Base-by-base conservation (phyloP, 2,888 invertebrate genomes). In the Volucella zonaria region DNA sequence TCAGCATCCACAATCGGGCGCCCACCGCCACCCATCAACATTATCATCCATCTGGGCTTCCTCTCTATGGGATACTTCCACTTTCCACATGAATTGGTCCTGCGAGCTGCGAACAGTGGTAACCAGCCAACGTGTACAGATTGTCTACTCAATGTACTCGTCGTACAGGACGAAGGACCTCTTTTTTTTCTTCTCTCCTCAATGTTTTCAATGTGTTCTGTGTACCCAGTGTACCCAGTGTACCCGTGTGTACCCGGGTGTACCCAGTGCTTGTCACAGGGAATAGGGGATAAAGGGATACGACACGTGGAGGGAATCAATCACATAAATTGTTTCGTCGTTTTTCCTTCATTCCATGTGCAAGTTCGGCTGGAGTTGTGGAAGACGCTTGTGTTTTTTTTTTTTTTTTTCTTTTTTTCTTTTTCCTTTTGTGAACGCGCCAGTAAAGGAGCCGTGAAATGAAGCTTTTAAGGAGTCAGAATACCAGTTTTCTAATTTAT, bases 261-360 rank as follows among this genome's bases (percentile, higher is more conserved):
- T 64, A 58, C 75, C 74, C 70, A 75, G 43, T 56, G 58, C 73
- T 68, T 85, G 85, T 77, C 85, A 73, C 62, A 52, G 76, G 67
- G 76, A 81, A 58, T 77, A 71, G 59, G 49, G 75, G 83, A 83
- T 75, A 79, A 85, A 76, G 80, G 73, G 76, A 85, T 80, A 73
- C 23, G 73, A 73, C 85, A 85, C 85, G 85, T 85, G 85, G 85
- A 81, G 85, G 85, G 85, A 85, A 85, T 85, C 85, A 85, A 85
- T 85, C 85, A 85, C 85, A 85, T 85, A 85, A 85, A 85, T 85
- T 85, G 85, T 85, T 85, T 85, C 71, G 85, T 85, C 81, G 85
- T 85, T 85, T 76, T 70, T 75, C 62, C 76, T 81, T 62, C 67
- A 54, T 45, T 68, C 66, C 45, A 15, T 43, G 31, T 31, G 6